Evolutionary conservation across 2,888 invertebrate genomes (phyloP).

Genomic region (Adelognathus sp.): DNA sequence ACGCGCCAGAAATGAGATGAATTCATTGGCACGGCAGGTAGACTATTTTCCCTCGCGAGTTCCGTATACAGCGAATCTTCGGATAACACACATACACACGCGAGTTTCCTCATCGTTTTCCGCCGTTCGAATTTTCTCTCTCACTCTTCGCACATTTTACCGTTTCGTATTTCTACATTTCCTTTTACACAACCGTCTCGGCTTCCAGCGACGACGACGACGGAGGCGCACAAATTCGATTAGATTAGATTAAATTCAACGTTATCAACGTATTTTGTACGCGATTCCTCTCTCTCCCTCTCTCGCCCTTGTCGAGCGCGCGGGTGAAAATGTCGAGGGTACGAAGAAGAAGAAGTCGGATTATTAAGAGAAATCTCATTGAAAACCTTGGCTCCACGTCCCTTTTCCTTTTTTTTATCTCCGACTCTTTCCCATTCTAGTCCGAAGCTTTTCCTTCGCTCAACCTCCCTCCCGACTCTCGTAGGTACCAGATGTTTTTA

Average conservation of each 20-base stretch:
- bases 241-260: slow-evolving; percentile 58
- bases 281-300: neutral
- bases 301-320: slow-evolving; percentile 6
- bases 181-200: slow-evolving; percentile 13
- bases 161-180: slow-evolving; percentile 49
- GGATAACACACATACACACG: slow-evolving; percentile 5
- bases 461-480: neutral
- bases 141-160: neutral
- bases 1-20: slow-evolving; percentile 36
- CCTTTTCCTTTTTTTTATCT: too few species aligned
- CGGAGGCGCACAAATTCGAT: slow-evolving; percentile 52
- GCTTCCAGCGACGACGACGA: slow-evolving; percentile 17
- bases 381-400: neutral
- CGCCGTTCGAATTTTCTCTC: slow-evolving; percentile 15
- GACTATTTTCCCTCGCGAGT: slow-evolving; percentile 3
- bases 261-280: slow-evolving; percentile 54
- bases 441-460: slow-evolving; percentile 38
- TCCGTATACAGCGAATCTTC: too few species aligned
- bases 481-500: slow-evolving; percentile 57
- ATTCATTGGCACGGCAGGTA: slow-evolving; percentile 58
- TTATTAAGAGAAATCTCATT: slow-evolving; percentile 55
- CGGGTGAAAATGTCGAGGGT: neutral
- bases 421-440: neutral
- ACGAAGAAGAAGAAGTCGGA: slow-evolving; percentile 1
- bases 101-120: slow-evolving; percentile 9